These are phyloP conservation scores for Entelurus aequoreus DNA, from an alignment of 2,113 vertebrate species.

Conservation along the genomic window DNA sequence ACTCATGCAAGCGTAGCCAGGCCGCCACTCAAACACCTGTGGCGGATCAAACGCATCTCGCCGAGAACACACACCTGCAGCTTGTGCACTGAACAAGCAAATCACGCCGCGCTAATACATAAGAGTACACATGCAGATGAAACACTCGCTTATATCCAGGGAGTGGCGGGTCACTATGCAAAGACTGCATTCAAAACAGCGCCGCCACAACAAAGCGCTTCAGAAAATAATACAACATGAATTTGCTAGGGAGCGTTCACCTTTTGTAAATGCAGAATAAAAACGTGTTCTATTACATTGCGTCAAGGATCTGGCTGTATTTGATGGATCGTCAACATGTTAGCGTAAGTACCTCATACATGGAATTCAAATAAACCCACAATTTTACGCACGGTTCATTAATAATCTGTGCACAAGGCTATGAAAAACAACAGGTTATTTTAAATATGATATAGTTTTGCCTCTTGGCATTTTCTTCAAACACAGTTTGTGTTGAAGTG, in stretches of 20 bases:
- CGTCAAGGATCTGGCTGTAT: too few relatives aligned
- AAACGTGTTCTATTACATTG: too few relatives aligned
- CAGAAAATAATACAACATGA: conserved; percentile 44
- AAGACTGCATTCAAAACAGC: conserved; percentile 45
- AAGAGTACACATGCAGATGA: conserved; percentile 11
- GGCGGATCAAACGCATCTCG: conserved; percentile 50
- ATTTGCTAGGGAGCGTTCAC: neutral
- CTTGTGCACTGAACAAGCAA: conserved; percentile 41
- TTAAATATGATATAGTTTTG: too few relatives aligned
- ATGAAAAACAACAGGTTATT: too few relatives aligned
- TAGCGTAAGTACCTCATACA: too few relatives aligned
- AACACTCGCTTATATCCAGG: conserved; percentile 19
- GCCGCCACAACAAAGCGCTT: conserved; percentile 18
- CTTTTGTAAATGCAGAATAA: too few relatives aligned
- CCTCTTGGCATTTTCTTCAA: too few relatives aligned
- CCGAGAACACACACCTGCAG: conserved; percentile 54
- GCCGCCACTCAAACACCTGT: conserved; percentile 40
- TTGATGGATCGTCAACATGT: too few relatives aligned
- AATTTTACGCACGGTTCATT: too few relatives aligned
- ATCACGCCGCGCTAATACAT: conserved; percentile 36
- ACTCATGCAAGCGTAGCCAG: conserved; percentile 3
- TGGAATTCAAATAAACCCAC: too few relatives aligned
- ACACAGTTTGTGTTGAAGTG: too few relatives aligned
- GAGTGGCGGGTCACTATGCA: conserved; percentile 44
- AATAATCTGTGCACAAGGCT: too few relatives aligned